Evolutionary conservation across 2,888 invertebrate species (phyloP).

Genomic region (Amphipoea oculea): DNA sequence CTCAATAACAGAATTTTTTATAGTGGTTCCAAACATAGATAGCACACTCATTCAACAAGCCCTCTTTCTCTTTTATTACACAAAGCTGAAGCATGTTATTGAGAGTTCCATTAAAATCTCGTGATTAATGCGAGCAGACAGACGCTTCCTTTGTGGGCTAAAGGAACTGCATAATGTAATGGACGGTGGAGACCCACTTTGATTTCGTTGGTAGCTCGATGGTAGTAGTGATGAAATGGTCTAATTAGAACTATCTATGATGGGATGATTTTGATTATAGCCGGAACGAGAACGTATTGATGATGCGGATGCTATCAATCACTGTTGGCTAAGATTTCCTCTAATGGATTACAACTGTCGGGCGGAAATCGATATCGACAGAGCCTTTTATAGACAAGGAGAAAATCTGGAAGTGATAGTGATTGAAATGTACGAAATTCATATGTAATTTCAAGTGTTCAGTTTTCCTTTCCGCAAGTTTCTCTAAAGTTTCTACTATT

Average conservation of each 20-base stretch:
- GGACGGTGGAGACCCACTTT: slow-evolving; percentile 33
- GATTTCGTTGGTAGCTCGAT: slow-evolving; percentile 26
- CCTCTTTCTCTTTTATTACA: slow-evolving; percentile 36
- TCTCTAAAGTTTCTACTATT: slow-evolving; percentile 35
- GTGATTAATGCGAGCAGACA: slow-evolving; percentile 65
- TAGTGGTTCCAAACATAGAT: not conserved
- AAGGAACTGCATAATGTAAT: slow-evolving; percentile 58
- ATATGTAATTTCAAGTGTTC: not conserved
- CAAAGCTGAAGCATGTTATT: slow-evolving; percentile 34
- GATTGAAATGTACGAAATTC: not conserved
- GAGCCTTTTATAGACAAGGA: not conserved
- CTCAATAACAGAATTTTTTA: slow-evolving; percentile 2
- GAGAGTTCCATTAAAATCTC: slow-evolving; percentile 48
- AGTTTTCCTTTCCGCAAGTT: slow-evolving; percentile 12
- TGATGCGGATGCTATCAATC: not conserved
- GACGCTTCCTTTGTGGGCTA: slow-evolving; percentile 57
- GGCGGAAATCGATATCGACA: not conserved
- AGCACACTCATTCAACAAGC: slow-evolving; percentile 3
- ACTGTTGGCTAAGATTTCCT: not conserved
- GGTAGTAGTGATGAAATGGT: not conserved
- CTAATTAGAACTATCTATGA: slow-evolving; percentile 6
- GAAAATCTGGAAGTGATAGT: not conserved
- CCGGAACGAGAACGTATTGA: not conserved
- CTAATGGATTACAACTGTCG: not conserved
- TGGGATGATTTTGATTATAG: not conserved